phyloP scores from a whole-genome alignment of 2,888 invertebrate genomes.

The Cerceris ruficornis region DNA sequence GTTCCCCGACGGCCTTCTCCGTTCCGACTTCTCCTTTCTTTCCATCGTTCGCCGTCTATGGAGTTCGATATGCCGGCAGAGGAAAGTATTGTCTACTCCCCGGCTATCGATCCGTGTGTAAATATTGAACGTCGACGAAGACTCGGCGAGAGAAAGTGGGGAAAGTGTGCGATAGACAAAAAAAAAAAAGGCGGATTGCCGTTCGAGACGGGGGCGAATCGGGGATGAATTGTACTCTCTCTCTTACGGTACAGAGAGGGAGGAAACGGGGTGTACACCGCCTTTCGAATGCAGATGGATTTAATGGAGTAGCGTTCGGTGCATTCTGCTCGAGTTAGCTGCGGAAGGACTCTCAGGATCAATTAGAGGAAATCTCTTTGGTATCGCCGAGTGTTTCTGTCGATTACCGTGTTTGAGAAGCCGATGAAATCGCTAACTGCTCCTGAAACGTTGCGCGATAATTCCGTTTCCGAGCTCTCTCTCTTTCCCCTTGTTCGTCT shows the following conservation, averaged over 20 bases:
- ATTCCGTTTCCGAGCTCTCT: background rate
- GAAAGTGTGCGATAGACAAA: slow-evolving; percentile 35
- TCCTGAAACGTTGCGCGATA: slow-evolving; percentile 18
- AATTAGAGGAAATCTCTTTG: slow-evolving; percentile 64
- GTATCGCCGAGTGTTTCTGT: slow-evolving; percentile 33
- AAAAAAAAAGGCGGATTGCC: slow-evolving; percentile 20
- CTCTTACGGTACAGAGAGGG: no score
- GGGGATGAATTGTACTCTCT: slow-evolving; percentile 39
- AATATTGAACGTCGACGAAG: slow-evolving; percentile 54
- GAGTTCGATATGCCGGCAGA: slow-evolving; percentile 55
- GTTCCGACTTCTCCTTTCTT: slow-evolving; percentile 44
- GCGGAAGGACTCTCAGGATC: slow-evolving; percentile 55
- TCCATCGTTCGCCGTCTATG: slow-evolving; percentile 21
- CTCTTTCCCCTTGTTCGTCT: background rate
- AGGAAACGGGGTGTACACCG: slow-evolving; percentile 23
- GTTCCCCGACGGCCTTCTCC: slow-evolving; percentile 15
- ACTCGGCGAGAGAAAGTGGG: slow-evolving; percentile 46
- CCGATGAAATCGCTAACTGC: slow-evolving; percentile 27
- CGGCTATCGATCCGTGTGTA: slow-evolving; percentile 53
- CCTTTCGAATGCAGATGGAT: slow-evolving; percentile 63
- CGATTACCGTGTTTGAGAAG: slow-evolving; percentile 49
- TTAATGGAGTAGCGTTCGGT: slow-evolving; percentile 57
- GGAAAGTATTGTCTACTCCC: slow-evolving; percentile 54
- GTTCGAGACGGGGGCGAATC: background rate
- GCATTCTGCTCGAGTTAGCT: slow-evolving; percentile 33